These are phyloP conservation scores for Spialia ferax DNA, from an alignment of 2,888 invertebrate genomes.

Conservation along the genomic window DNA sequence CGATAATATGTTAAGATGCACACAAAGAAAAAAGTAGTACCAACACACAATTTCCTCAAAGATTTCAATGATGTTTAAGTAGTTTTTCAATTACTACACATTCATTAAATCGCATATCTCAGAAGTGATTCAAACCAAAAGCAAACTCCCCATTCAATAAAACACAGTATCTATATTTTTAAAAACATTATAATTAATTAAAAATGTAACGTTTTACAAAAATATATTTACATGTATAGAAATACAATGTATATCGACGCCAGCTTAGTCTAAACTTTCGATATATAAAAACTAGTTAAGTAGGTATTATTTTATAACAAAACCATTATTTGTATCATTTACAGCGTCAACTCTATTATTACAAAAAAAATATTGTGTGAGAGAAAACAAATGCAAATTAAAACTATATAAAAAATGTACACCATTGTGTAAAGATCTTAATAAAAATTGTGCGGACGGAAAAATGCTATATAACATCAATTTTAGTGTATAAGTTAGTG, in stretches of 20 bases:
- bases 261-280: conserved; percentile 42
- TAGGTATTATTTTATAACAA: conserved; percentile 42
- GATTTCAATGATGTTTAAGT: too few species aligned
- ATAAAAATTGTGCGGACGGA: conserved; percentile 28
- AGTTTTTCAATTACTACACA: too few species aligned
- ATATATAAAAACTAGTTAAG: conserved; percentile 37
- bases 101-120: too few species aligned
- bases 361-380: conserved; percentile 45
- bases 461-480: conserved; percentile 34
- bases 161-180: conserved; percentile 58
- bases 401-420: conserved; percentile 50
- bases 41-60: too few species aligned
- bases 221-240: conserved; percentile 82
- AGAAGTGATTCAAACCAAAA: too few species aligned
- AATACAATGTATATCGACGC: conserved; percentile 56
- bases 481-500: too few species aligned
- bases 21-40: too few species aligned
- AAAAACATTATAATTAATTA: conserved; percentile 82
- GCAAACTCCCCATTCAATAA: conserved; percentile 19
- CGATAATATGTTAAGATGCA: too few species aligned
- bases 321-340: conserved; percentile 42
- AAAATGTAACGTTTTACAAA: conserved; percentile 86
- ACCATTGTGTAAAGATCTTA: conserved; percentile 28
- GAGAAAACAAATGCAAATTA: conserved; percentile 58
- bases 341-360: conserved; percentile 36